Evolutionary conservation across 2,888 invertebrate species (phyloP).

Genomic region (Rhingia campestris): DNA sequence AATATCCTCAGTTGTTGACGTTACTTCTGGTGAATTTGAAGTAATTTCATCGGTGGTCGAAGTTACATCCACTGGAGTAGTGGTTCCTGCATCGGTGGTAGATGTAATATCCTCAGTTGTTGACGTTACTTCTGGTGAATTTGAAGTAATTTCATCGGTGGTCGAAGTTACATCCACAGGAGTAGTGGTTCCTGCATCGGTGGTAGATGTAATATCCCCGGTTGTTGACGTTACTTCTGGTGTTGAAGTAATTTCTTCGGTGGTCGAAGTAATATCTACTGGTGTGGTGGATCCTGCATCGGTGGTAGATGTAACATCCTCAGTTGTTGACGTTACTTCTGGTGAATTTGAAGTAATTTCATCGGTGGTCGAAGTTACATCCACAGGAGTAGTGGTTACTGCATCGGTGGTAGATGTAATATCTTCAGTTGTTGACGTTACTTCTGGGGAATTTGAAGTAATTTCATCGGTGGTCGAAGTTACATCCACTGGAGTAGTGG

Average conservation of each 20-base stretch:
- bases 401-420: background rate
- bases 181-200: no score
- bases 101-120: no score
- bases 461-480: constrained; percentile 12
- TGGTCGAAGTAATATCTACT: background rate
- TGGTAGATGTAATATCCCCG: background rate
- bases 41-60: background rate
- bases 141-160: background rate
- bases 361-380: constrained; percentile 4
- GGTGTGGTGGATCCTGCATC: background rate
- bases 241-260: background rate
- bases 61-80: no score
- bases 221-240: background rate
- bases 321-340: background rate
- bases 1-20: background rate
- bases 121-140: no score
- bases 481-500: background rate
- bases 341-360: background rate
- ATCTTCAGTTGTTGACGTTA: background rate
- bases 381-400: background rate
- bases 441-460: no score
- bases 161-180: no score
- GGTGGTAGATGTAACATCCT: background rate
- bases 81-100: no score
- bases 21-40: background rate